Evolutionary conservation across 2,888 invertebrate genomes (phyloP).

Genomic region (Rhagonycha lutea): DNA sequence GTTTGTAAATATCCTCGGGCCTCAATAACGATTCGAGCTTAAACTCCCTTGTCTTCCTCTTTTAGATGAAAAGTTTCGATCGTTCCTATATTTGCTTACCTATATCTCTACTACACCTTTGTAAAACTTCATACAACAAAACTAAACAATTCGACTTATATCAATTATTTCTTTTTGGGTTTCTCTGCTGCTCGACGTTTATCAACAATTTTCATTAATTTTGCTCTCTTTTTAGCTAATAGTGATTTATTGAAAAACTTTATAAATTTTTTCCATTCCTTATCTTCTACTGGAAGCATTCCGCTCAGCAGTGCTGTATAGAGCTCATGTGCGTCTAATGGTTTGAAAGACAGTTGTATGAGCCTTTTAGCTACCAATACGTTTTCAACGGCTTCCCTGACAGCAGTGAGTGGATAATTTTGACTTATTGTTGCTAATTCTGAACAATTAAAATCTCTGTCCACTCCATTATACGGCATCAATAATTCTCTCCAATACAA

Average conservation of each 20-base stretch:
- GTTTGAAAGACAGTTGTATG: constrained; percentile 59
- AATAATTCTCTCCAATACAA: constrained; percentile 60
- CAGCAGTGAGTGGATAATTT: constrained; percentile 60
- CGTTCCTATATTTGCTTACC: not conserved
- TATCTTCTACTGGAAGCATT: constrained; percentile 51
- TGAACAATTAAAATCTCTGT: constrained; percentile 64
- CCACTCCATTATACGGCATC: constrained; percentile 63
- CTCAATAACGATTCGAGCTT: constrained; percentile 30
- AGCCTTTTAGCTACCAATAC: constrained; percentile 58
- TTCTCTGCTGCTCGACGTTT: constrained; percentile 37
- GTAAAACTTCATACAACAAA: not conserved
- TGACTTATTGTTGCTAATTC: constrained; percentile 60
- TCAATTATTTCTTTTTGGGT: constrained; percentile 44
- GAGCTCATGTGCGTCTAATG: constrained; percentile 60
- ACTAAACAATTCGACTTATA: not conserved
- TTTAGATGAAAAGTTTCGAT: constrained; percentile 10
- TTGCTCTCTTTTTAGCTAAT: constrained; percentile 45
- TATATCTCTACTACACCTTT: not conserved
- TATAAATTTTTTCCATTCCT: constrained; percentile 56
- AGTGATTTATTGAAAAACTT: constrained; percentile 57
- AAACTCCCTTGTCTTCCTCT: constrained; percentile 11
- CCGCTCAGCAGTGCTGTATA: constrained; percentile 52
- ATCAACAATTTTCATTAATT: constrained; percentile 46
- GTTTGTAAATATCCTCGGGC: constrained; percentile 45
- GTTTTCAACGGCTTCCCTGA: constrained; percentile 55